Conservation (phyloP, 2,888 invertebrate genomes). For the Parochlus steinenii region DNA sequence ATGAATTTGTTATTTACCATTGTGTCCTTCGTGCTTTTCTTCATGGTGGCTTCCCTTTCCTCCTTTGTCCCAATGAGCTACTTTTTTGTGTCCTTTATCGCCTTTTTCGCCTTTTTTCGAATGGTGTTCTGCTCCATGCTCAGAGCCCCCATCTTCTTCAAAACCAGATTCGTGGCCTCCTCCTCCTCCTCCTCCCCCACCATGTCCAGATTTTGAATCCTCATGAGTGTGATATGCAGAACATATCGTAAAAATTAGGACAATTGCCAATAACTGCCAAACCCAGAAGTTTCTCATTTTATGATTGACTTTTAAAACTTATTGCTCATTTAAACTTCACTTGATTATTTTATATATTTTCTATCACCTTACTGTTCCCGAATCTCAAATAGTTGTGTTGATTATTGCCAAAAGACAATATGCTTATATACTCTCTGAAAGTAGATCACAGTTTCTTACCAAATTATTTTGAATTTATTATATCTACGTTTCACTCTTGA, state of each 20-base stretch:
- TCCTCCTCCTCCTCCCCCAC: neutral
- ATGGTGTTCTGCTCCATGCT: slow-evolving; percentile 23
- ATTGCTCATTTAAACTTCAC: too few relatives aligned
- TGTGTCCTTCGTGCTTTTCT: slow-evolving; percentile 60
- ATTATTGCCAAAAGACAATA: too few relatives aligned
- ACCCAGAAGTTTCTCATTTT: slow-evolving; percentile 11
- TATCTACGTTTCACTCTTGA: too few relatives aligned
- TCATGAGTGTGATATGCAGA: neutral
- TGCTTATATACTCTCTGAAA: too few relatives aligned
- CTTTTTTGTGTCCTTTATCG: slow-evolving; percentile 60
- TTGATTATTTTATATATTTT: too few relatives aligned
- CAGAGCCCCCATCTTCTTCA: slow-evolving; percentile 18
- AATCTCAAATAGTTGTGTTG: too few relatives aligned
- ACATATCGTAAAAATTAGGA: slow-evolving; percentile 3
- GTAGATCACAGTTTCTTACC: too few relatives aligned
- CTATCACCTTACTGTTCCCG: too few relatives aligned
- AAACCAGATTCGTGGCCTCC: neutral
- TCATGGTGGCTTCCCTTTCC: slow-evolving; percentile 63
- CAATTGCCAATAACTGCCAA: slow-evolving; percentile 8
- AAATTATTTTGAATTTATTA: too few relatives aligned
- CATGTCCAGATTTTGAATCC: slow-evolving; percentile 4
- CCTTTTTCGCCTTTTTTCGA: slow-evolving; percentile 49
- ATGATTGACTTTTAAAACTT: too few relatives aligned
- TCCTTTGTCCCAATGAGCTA: slow-evolving; percentile 62
- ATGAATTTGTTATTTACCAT: slow-evolving; percentile 61